Evolutionary conservation across 1,140 invertebrate genomes (phyloP).

Genomic region (Trichonephila clavipes): DNA sequence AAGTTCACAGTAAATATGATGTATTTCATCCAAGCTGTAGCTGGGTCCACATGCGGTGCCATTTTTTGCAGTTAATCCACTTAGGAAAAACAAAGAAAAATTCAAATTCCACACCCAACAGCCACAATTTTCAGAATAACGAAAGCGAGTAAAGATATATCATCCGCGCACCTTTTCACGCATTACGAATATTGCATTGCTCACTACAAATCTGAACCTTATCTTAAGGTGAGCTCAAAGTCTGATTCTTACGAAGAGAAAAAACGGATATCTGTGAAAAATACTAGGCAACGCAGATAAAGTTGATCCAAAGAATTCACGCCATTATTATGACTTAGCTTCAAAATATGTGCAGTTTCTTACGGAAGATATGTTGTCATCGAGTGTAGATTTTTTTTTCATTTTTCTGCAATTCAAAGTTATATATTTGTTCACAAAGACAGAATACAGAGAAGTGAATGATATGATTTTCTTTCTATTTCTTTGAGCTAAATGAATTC

Average conservation of each 20-base stretch:
- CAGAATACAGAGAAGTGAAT: background rate
- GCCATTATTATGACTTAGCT: background rate
- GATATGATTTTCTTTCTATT: background rate
- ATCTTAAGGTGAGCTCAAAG: conserved; percentile 19
- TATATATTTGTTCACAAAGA: background rate
- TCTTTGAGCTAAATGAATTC: background rate
- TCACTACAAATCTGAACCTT: conserved; percentile 18
- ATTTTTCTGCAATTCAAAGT: background rate
- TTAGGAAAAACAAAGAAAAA: background rate
- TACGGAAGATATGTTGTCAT: background rate
- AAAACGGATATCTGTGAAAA: background rate
- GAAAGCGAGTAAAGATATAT: conserved; percentile 15
- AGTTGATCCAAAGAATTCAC: background rate
- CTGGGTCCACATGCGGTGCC: conserved; percentile 46
- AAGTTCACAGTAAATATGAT: conserved; percentile 77
- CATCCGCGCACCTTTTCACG: conserved; percentile 23
- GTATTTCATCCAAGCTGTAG: conserved; percentile 76
- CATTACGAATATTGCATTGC: conserved; percentile 32
- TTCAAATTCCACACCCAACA: conserved; percentile 26
- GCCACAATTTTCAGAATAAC: conserved; percentile 13
- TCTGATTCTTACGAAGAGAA: background rate
- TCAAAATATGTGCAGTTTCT: background rate
- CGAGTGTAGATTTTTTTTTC: background rate
- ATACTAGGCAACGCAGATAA: conserved; percentile 24
- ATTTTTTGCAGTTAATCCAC: background rate